Conservation (phyloP, 2,113 vertebrate genomes). For the Amia ocellicauda region DNA sequence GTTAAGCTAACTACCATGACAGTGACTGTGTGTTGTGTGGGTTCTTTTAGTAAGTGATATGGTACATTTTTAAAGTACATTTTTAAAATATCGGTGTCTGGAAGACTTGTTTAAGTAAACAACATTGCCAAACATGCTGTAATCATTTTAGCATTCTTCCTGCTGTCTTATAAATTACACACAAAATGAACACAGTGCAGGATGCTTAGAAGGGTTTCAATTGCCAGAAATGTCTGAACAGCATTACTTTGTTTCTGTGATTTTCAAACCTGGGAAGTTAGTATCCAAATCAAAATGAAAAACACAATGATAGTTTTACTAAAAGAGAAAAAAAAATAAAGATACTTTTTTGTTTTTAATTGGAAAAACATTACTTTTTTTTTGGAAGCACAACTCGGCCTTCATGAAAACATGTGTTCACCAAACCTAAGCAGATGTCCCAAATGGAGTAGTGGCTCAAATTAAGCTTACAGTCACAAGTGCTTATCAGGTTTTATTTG, state of each 20-base stretch:
- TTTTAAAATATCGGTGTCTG: too few relatives aligned
- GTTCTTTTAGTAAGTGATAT: too few relatives aligned
- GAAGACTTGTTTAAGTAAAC: too few relatives aligned
- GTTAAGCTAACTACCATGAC: too few relatives aligned
- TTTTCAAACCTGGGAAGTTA: neutral
- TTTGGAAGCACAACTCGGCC: slow-evolving; percentile 32
- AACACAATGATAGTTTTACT: slow-evolving; percentile 19
- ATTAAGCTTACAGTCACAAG: too few relatives aligned
- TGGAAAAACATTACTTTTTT: slow-evolving; percentile 47
- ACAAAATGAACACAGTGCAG: neutral
- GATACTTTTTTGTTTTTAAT: slow-evolving; percentile 41
- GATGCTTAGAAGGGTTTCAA: neutral
- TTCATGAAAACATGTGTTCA: slow-evolving; percentile 57
- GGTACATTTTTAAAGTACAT: too few relatives aligned
- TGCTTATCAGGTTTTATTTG: too few relatives aligned
- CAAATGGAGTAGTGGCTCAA: neutral
- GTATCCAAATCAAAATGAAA: slow-evolving; percentile 14
- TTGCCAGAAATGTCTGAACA: neutral
- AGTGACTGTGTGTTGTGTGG: too few relatives aligned
- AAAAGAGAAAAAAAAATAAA: too few relatives aligned
- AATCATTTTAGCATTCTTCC: neutral
- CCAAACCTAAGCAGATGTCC: slow-evolving; percentile 61
- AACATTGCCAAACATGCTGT: neutral
- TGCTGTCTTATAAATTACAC: neutral
- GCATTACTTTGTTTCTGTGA: neutral